Evolutionary conservation across 2,797 vertebrate genomes (phyloP).

Genomic region (Paguma larvata): DNA sequence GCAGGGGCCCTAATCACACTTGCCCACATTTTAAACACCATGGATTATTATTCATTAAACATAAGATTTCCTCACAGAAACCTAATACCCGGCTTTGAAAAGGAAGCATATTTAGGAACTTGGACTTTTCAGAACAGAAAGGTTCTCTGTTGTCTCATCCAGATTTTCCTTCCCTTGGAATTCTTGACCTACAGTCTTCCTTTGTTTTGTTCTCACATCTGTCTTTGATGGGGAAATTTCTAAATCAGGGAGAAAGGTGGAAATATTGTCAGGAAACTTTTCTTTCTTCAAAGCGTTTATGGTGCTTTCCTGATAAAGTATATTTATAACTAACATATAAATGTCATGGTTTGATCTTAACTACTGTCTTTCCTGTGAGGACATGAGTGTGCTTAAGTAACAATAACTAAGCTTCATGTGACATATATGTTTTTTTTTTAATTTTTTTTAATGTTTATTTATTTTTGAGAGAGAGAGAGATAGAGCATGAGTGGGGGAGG

Average conservation of each 20-base stretch:
- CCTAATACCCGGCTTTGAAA: not conserved
- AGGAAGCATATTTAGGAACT: not conserved
- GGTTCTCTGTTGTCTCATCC: not conserved
- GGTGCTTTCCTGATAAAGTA: not conserved
- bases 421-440: not conserved
- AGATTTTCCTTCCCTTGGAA: not conserved
- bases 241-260: conserved; percentile 24
- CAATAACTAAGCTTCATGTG: not conserved
- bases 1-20: not conserved
- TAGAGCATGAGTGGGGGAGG: too few species aligned
- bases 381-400: not conserved
- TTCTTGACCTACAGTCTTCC: conserved; percentile 7
- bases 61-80: not conserved
- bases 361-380: not conserved
- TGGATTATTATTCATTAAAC: not conserved
- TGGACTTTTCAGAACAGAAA: conserved; percentile 8
- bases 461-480: too few species aligned
- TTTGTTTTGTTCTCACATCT: not conserved
- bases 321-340: not conserved
- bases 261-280: not conserved
- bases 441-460: too few species aligned
- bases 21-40: not conserved
- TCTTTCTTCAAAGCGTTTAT: conserved; percentile 41
- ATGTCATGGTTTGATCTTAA: not conserved
- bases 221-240: conserved; percentile 3